Percentiles rank a stretch among this genome's conserved stretches.
phyloP scores from a whole-genome alignment of 2,888 invertebrate genomes.

The Catocala sponsa region DNA sequence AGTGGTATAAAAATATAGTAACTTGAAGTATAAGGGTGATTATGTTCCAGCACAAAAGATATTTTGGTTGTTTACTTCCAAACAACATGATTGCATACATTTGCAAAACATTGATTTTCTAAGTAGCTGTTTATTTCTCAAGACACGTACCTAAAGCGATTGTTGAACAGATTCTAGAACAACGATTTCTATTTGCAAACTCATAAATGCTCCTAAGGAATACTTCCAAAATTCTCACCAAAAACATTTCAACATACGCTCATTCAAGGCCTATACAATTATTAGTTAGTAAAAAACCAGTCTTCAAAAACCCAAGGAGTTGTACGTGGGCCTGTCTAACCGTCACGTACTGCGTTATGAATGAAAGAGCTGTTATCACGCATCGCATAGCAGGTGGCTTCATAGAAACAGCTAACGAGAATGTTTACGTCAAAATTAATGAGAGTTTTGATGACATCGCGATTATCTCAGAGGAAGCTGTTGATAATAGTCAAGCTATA shows the following conservation, averaged over 20 bases:
- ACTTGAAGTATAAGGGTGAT: too few species aligned
- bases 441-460: slow-evolving; percentile 34
- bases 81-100: not conserved
- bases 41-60: too few species aligned
- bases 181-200: not conserved
- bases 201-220: too few species aligned
- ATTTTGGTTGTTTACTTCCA: too few species aligned
- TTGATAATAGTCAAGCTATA: slow-evolving; percentile 33
- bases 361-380: slow-evolving; percentile 73
- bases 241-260: slow-evolving; percentile 19
- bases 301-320: slow-evolving; percentile 37
- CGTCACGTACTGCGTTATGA: slow-evolving; percentile 77
- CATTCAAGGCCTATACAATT: slow-evolving; percentile 47
- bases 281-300: slow-evolving; percentile 52
- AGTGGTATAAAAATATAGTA: too few species aligned
- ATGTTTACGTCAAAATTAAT: slow-evolving; percentile 41
- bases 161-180: slow-evolving; percentile 16
- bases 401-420: slow-evolving; percentile 63
- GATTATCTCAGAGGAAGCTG: slow-evolving; percentile 41
- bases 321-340: slow-evolving; percentile 38
- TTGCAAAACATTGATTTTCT: not conserved
- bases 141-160: not conserved
- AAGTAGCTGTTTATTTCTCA: not conserved
- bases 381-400: slow-evolving; percentile 76
- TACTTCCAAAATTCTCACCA: slow-evolving; percentile 2